phyloP scores from a whole-genome alignment of 2,888 invertebrate species.

The Andrena trimmerana region DNA sequence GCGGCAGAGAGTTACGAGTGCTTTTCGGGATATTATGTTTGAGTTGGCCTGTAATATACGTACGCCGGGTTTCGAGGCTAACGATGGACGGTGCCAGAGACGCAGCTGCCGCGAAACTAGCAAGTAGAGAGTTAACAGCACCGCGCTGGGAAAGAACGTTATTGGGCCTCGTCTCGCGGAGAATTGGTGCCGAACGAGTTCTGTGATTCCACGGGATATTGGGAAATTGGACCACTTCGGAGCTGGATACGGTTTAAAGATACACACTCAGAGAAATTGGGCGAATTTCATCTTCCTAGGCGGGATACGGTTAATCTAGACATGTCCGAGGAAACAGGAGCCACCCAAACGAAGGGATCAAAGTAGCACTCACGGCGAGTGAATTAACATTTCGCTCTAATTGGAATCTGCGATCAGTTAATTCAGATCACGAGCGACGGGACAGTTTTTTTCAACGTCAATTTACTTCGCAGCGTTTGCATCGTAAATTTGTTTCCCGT shows the following conservation, averaged over 20 bases:
- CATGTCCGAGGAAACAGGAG: no score
- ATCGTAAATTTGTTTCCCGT: slow-evolving; percentile 13
- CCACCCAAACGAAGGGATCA: no score
- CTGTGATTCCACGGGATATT: background rate
- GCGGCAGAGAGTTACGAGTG: slow-evolving; percentile 78
- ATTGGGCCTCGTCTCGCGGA: background rate
- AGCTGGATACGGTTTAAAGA: no score
- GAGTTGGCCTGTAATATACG: slow-evolving; percentile 82
- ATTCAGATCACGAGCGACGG: background rate
- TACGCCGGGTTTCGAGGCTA: slow-evolving; percentile 48
- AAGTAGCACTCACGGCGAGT: no score
- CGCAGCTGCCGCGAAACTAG: background rate
- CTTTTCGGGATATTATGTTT: slow-evolving; percentile 84
- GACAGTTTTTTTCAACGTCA: background rate
- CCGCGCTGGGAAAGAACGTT: background rate
- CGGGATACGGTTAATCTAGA: no score
- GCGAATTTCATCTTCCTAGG: no score
- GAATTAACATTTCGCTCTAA: background rate
- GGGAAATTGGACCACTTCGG: no score
- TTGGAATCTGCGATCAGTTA: slow-evolving; percentile 4
- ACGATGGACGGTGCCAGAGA: slow-evolving; percentile 34
- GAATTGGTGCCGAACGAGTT: background rate
- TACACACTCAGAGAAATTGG: no score
- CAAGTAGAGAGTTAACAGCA: slow-evolving; percentile 32
- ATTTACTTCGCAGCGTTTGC: slow-evolving; percentile 7